Base-by-base conservation (phyloP, 2,888 invertebrate genomes). In the Pyrochroa serraticornis region DNA sequence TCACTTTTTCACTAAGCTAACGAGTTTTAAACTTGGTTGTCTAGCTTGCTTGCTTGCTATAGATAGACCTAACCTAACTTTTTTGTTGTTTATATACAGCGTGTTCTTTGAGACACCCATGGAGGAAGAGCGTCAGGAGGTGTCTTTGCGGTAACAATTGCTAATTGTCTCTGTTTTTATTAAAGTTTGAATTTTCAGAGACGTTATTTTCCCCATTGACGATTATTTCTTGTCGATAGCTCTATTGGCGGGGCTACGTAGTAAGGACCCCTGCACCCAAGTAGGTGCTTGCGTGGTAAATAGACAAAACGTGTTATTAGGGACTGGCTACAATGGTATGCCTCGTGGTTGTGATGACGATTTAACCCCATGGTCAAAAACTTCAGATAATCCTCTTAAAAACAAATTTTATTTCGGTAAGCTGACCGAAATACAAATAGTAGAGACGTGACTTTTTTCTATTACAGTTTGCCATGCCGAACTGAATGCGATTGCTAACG, bases 191-290 rank as follows among this genome's bases (percentile, higher is more conserved):
- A 42, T 42, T 42, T 42, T 33, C 7, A 50, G 50, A 22, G 10
- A 7, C 10, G 9, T 8, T 1, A 22, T 22, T 0, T 50, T 44
- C 2, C 32, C 44, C 34, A 10, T 10, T 43, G 45, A 88, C 57
- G 97, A 98, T 65, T 97, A 96, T 79, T 98, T 97, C 75, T 97
- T 98, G 97, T 91, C 92, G 0, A 86, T 89, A 6, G 96, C 97
- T 1, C 87, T 95, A 72, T 81, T 98, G 22, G 90, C 95, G 1
- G 92, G 96, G 0, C 91, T 93, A 81, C 83, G 97, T 51, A 97
- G 97, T 75, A 98, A 98, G 81, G 98, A 51, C 34, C 55, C 60
- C 13, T 22, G 12, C 10, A 54, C 58, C 8, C 50, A 60, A 34
- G 54, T 58, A 9, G 53, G 50, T n/a, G 49, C 49, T 44, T 49